Evolutionary conservation across 2,888 invertebrate genomes (phyloP), one percentile per base, ranked within the genome.

Genomic region (Nymphalis urticae): DNA sequence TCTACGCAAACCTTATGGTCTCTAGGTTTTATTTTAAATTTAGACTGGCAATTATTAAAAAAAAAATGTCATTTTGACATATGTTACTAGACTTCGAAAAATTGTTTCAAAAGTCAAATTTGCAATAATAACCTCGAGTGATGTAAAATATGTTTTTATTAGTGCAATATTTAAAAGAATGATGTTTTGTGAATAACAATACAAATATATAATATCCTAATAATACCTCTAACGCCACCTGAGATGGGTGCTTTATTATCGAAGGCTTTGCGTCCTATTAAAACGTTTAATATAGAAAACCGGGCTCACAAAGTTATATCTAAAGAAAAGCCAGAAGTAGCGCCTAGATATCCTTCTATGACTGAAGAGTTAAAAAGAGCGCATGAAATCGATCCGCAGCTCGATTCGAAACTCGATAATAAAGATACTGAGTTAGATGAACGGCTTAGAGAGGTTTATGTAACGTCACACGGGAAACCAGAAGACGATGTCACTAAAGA

Each of bases 241-340:
- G 79, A 90, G 87, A 96, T 96, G 96, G 96, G 96, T 77, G 94
- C 94, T 86, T 92, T 94, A 77, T 89, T 94, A 75, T 94, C 96
- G 1, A 86, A 88, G 76, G 85, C 95, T 62, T 86, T 92, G 32
- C 89, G 94, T 71, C 95, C 95, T 21, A 78, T 93, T 19, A 94
- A 94, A 82, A 94, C 95, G 36, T 96, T 95, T 77, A 97, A 97
- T 86, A 93, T 96, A 2, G 97, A 96, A 82, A 95, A 94, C 84
- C 94, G 97, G 72, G 96, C 96, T 36, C 95, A 95, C 77, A 95
- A 95, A 77, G 86, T 95, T 24, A 94, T 97, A 74, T 94, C 95
- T 0, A 93, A 93, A 81, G 94, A 95, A 58, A 96, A 96, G 81
- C 92, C 91, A 17, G 93, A 92, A 6, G 94, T 95, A 42, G 97